Evolutionary conservation across 1,140 invertebrate species (phyloP), one percentile per base, ranked within the genome.

Genomic region (Pseudomyrmex pallidus): DNA sequence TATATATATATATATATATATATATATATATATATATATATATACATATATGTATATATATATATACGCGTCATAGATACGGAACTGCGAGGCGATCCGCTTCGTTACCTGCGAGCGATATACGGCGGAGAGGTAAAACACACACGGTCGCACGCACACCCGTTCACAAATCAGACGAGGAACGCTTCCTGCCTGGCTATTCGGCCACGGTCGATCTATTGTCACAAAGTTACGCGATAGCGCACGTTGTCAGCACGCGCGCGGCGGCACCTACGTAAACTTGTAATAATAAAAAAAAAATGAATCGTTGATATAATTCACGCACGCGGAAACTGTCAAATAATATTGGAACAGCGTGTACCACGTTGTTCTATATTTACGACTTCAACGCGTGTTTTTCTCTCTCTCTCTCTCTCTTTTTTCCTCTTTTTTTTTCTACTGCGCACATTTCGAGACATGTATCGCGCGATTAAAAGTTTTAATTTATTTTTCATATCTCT

Each of bases 101-200:
- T 88, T 91, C 90, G 91, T 85, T 90, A 90, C 90, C 73, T 87
- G 64, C 85, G 85, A 73, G 70, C 87, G 80, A 68, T 74, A 77
- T 64, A 85, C 72, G 52, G 67, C 78, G 54, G 76, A 80, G 74
- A 63, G 67, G 17, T 62, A 80, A 35, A 84, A 84, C 68, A 82
- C 73, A 85, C 67, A 64, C 70, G 61, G 66, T 84, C 70, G 66
- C 66, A 78, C 68, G 74, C 83, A 74, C 85, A 82, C 63, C 82
- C 80, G 85, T 91, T 91, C 87, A 85, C 87, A 90, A 91, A 91
- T 91, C 89, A 90, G 87, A 91, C 87, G 88, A 90, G 91, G 86
- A 90, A 78, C 86, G 74, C 82, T 92, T 92, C 91, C 91, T 90
- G 87, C 80, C 74, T 35, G 66, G 48, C 85, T 85, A 77, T 91